These are phyloP conservation scores for Valencia hispanica DNA, from an alignment of 2,797 vertebrate genomes.

Conservation along the genomic window DNA sequence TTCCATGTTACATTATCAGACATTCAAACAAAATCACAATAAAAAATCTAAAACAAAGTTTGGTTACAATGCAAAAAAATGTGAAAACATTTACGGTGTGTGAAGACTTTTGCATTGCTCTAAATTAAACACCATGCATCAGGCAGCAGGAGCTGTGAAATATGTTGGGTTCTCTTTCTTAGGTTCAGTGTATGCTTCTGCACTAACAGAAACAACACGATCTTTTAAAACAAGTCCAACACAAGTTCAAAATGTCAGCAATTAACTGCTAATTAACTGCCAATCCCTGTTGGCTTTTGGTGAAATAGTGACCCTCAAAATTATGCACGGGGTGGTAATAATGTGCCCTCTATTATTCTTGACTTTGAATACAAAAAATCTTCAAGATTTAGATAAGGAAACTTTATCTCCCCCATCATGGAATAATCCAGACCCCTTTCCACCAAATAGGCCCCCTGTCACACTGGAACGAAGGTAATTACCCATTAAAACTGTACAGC, in stretches of 20 bases:
- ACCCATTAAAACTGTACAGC: constrained; percentile 52
- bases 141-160: constrained; percentile 6
- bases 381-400: constrained; percentile 30
- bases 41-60: not conserved
- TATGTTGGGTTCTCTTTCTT: not conserved
- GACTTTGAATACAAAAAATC: constrained; percentile 5
- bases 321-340: constrained; percentile 4
- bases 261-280: constrained; percentile 43
- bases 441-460: constrained; percentile 38
- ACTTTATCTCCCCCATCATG: constrained; percentile 9
- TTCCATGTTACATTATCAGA: not conserved
- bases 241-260: constrained; percentile 37
- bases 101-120: not conserved
- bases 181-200: not conserved
- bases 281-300: constrained; percentile 35
- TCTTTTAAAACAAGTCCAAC: not conserved
- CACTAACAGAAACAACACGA: not conserved
- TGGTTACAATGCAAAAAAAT: no score
- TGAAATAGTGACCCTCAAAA: constrained; percentile 24
- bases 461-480: constrained; percentile 58
- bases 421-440: constrained; percentile 10
- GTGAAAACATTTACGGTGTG: not conserved
- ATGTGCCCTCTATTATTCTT: constrained; percentile 30
- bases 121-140: constrained; percentile 9
- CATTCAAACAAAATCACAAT: not conserved